These are phyloP conservation scores for Drosophila flavopinicola DNA, from an alignment of 2,888 invertebrate genomes.

Conservation along the genomic window DNA sequence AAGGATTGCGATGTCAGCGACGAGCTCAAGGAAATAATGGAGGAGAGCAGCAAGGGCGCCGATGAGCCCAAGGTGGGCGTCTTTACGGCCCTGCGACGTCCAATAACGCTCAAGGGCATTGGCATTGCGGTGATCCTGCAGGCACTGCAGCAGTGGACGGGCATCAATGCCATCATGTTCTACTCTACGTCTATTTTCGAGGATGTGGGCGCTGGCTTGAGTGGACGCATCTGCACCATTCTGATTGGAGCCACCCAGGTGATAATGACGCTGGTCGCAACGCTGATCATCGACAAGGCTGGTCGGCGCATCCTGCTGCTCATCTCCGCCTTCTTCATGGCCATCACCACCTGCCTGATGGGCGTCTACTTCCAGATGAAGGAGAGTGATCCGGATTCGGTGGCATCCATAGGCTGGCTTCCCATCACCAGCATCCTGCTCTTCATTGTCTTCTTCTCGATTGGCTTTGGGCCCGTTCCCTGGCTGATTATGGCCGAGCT, in stretches of 20 bases:
- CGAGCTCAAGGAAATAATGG: conserved; percentile 85
- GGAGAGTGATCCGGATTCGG: conserved; percentile 71
- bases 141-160: conserved; percentile 94
- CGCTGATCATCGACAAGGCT: conserved; percentile 90
- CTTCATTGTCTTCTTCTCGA: conserved; percentile 91
- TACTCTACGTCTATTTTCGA: conserved; percentile 90
- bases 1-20: conserved; percentile 87
- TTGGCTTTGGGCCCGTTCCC: conserved; percentile 94
- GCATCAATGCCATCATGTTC: conserved; percentile 92
- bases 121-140: conserved; percentile 90
- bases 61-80: conserved; percentile 85
- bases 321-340: conserved; percentile 89
- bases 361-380: conserved; percentile 88
- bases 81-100: conserved; percentile 86
- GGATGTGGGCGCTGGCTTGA: conserved; percentile 83
- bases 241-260: conserved; percentile 92
- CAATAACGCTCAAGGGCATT: conserved; percentile 87
- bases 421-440: conserved; percentile 89
- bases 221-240: conserved; percentile 88
- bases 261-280: conserved; percentile 87
- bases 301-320: conserved; percentile 91
- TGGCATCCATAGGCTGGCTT: conserved; percentile 88
- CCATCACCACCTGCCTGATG: conserved; percentile 87
- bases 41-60: conserved; percentile 42
- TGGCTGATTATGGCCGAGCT: conserved; percentile 90